Conservation (phyloP, 1,140 invertebrate species). For the Harpegnathos saltator region DNA sequence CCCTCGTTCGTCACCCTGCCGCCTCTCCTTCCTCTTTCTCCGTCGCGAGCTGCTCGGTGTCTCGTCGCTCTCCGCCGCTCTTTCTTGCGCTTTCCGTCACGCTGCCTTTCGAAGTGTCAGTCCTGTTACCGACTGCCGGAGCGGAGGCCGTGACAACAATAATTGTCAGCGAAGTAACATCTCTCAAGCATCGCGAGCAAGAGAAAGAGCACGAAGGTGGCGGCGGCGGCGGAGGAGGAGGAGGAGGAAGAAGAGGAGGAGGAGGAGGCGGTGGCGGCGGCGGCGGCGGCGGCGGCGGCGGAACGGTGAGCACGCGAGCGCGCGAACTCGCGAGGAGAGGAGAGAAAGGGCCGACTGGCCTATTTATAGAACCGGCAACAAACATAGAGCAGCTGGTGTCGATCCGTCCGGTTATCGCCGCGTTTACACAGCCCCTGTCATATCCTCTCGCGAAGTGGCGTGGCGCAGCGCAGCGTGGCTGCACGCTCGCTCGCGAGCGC, state of each 20-base stretch:
- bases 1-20: slow-evolving; percentile 50
- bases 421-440: slow-evolving; percentile 72
- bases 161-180: slow-evolving; percentile 84
- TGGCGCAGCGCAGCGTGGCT: too few species aligned
- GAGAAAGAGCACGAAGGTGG: slow-evolving; percentile 59
- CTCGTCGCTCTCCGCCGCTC: slow-evolving; percentile 66
- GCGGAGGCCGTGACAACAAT: slow-evolving; percentile 82
- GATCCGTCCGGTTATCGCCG: slow-evolving; percentile 83
- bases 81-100: slow-evolving; percentile 79
- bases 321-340: too few species aligned
- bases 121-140: slow-evolving; percentile 80
- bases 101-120: slow-evolving; percentile 81
- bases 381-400: slow-evolving; percentile 84
- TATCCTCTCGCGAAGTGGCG: slow-evolving; percentile 64
- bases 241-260: too few species aligned
- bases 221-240: neutral
- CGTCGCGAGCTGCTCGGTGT: slow-evolving; percentile 57
- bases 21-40: slow-evolving; percentile 50
- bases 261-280: too few species aligned
- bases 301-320: slow-evolving; percentile 34
- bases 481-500: too few species aligned
- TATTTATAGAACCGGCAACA: slow-evolving; percentile 83
- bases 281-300: neutral
- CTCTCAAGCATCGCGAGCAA: slow-evolving; percentile 73
- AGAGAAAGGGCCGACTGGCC: slow-evolving; percentile 66